phyloP scores from a whole-genome alignment of 2,113 vertebrate genomes.

The Isichthys henryi region DNA sequence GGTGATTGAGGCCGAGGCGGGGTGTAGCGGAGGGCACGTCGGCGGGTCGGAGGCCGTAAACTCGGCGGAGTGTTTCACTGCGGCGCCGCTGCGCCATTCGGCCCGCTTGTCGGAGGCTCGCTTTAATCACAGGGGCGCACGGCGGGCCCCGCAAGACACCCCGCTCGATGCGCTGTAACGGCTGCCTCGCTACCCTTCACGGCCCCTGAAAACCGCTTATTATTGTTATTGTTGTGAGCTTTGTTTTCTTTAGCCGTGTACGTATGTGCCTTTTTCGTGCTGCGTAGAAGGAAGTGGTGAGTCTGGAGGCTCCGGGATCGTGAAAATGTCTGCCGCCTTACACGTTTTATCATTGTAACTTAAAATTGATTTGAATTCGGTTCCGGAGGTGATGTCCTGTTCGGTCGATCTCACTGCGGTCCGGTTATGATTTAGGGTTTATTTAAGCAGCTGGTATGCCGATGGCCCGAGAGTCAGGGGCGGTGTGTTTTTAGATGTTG shows the following conservation, averaged over 20 bases:
- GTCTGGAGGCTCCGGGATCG: constrained; percentile 26
- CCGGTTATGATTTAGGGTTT: background rate
- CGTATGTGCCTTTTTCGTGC: constrained; percentile 52
- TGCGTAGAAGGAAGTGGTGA: constrained; percentile 61
- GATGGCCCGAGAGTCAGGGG: background rate
- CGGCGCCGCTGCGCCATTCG: constrained; percentile 67
- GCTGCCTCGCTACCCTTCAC: background rate
- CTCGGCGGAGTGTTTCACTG: constrained; percentile 48
- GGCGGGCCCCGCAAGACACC: background rate
- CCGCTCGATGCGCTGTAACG: background rate
- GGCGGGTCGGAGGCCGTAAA: background rate
- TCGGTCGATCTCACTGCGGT: background rate
- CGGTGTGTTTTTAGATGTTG: background rate
- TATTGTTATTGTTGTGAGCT: background rate
- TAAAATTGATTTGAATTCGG: background rate
- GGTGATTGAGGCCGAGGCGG: constrained; percentile 25
- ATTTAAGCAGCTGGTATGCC: background rate
- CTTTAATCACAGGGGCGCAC: too few species aligned
- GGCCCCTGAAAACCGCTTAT: background rate
- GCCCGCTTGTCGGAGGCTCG: constrained; percentile 33
- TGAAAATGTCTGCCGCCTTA: background rate
- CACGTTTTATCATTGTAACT: background rate
- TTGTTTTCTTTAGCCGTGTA: background rate
- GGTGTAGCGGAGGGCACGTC: constrained; percentile 9
- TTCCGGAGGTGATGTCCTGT: background rate